Conservation (phyloP, 2,888 invertebrate genomes). For the Agrotis exclamationis region DNA sequence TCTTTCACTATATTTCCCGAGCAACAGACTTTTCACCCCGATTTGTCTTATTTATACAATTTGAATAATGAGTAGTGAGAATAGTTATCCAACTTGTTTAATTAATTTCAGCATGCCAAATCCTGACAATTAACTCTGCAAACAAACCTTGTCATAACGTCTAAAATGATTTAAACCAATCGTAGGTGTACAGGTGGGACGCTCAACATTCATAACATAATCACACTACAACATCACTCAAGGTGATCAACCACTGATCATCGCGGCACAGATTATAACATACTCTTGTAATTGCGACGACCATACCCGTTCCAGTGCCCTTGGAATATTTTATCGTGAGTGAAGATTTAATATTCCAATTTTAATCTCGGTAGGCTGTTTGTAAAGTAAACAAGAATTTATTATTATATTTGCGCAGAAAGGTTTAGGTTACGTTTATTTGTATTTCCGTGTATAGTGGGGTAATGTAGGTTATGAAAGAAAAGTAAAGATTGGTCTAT, state of each 20-base stretch:
- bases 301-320: conserved; percentile 46
- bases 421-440: conserved; percentile 19
- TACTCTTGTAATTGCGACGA: conserved; percentile 59
- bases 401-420: conserved; percentile 18
- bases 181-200: conserved; percentile 55
- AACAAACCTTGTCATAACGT: conserved; percentile 3
- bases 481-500: conserved; percentile 19
- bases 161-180: not conserved
- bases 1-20: not conserved
- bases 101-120: not conserved
- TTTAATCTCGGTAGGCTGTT: conserved; percentile 22
- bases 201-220: conserved; percentile 45
- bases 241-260: conserved; percentile 62
- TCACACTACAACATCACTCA: conserved; percentile 42
- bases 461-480: conserved; percentile 4
- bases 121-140: not conserved
- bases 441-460: conserved; percentile 28
- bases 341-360: conserved; percentile 54
- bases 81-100: no score
- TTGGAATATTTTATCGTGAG: conserved; percentile 51
- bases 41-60: not conserved
- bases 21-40: not conserved
- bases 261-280: conserved; percentile 62
- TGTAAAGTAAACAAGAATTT: conserved; percentile 37
- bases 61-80: not conserved